Conservation (phyloP, 2,113 vertebrate species). For the Hypomesus transpacificus region DNA sequence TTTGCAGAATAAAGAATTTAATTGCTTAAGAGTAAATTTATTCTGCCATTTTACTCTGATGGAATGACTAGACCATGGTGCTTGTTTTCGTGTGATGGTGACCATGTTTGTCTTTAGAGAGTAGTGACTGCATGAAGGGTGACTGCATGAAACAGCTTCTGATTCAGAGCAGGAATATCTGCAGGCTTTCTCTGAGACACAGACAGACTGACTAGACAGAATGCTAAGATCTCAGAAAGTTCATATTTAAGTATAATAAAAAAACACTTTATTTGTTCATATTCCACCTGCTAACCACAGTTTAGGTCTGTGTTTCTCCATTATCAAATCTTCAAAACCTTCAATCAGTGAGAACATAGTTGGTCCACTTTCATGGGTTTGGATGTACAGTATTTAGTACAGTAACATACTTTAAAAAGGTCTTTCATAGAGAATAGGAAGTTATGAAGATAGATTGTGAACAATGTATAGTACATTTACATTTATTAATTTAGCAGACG, state of each 20-base stretch:
- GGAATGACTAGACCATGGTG: background rate
- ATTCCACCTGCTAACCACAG: background rate
- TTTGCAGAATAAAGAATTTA: background rate
- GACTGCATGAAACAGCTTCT: background rate
- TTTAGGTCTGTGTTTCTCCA: background rate
- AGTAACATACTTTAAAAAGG: too few relatives aligned
- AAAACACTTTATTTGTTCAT: background rate
- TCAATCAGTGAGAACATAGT: too few relatives aligned
- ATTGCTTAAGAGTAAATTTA: background rate
- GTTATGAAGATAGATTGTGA: too few relatives aligned
- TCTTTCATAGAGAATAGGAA: too few relatives aligned
- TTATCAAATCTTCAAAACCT: too few relatives aligned
- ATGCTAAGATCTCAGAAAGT: background rate
- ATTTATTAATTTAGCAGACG: too few relatives aligned
- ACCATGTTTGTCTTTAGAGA: background rate
- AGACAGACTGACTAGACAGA: background rate
- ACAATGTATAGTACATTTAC: too few relatives aligned
- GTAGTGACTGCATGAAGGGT: background rate
- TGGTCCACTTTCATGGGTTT: too few relatives aligned
- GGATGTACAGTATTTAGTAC: too few relatives aligned
- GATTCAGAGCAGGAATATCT: slow-evolving; percentile 5
- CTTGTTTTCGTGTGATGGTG: background rate
- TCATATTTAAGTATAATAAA: background rate
- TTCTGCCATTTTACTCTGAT: background rate
- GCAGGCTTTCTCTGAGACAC: background rate